Conservation (phyloP, 2,888 invertebrate species). For the Operophtera brumata region DNA sequence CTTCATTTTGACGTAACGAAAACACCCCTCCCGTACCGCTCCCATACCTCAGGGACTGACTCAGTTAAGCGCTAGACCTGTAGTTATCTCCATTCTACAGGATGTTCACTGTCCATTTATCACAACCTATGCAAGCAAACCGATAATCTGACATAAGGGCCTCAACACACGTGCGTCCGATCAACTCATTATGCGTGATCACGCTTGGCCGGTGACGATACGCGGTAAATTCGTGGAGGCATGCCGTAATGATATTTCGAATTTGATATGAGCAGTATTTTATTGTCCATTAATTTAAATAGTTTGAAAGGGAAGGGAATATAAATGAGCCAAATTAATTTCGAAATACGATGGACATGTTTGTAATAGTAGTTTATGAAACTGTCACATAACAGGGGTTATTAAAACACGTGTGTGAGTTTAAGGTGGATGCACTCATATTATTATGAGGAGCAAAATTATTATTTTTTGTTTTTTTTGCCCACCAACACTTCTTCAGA, state of each 20-base stretch:
- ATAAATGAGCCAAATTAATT: constrained; percentile 18
- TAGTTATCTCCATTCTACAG: constrained; percentile 16
- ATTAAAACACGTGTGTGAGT: too few species aligned
- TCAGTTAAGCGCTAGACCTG: too few species aligned
- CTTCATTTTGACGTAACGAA: too few species aligned
- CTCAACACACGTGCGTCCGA: constrained; percentile 39
- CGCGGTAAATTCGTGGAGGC: constrained; percentile 40
- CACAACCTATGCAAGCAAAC: constrained; percentile 30
- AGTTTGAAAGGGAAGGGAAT: constrained; percentile 31
- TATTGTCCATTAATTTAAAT: constrained; percentile 40
- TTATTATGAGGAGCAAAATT: too few species aligned
- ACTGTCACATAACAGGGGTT: too few species aligned
- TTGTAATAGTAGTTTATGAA: too few species aligned
- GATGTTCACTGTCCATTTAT: constrained; percentile 18
- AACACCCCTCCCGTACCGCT: too few species aligned
- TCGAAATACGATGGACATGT: too few species aligned
- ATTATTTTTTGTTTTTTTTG: too few species aligned
- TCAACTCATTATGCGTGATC: constrained; percentile 64
- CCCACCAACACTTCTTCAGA: too few species aligned
- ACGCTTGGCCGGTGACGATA: constrained; percentile 54
- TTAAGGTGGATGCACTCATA: too few species aligned
- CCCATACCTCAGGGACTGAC: too few species aligned
- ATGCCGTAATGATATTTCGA: constrained; percentile 46
- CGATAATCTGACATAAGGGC: constrained; percentile 54
- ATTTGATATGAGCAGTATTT: constrained; percentile 38